Evolutionary conservation across 2,797 vertebrate species (phyloP), one percentile per base, ranked within the genome.

Genomic region (Pseudochromis fuscus): DNA sequence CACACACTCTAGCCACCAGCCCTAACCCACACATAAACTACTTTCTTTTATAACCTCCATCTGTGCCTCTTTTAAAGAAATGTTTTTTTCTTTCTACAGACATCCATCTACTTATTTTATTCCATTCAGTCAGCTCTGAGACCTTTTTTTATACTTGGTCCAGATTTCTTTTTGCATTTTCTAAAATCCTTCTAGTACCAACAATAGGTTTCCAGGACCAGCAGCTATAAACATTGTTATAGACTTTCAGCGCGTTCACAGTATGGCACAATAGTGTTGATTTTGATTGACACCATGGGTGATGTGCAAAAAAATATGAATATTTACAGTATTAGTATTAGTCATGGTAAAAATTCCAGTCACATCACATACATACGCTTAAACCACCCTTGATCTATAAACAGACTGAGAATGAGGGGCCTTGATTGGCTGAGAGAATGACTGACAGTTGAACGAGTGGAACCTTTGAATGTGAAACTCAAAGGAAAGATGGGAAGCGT

Each of bases 301-400:
- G 81, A 87, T 88, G 85, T 85, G 79, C 83, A 60, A 79, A 52
- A 85, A 89, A 88, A 87, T 80, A 92, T 88, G 89, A 92, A 92
- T 92, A 92, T 91, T 93, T 93, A 93, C 92, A 92, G 90, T 93
- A 93, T 92, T 92, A 92, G 87, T 88, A 92, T 93, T 91, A 92
- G 91, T 92, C 92, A 92, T 91, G 88, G 89, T 92, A 88, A 88
- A 91, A 92, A 92, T 93, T 93, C 92, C 89, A 90, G 91, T 93
- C 91, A 93, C 92, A 92, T 91, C 89, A 93, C 88, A 92, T 91
- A 88, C 91, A 90, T 91, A 91, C 83, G 77, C 92, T 92, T 92
- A 92, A 93, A 91, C 90, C 85, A 81, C 61, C 88, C 90, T 93
- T 93, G 92, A 93, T 93, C 92, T 93, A 93, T 93, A 93, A 93